These are phyloP conservation scores for Lepidurus couesii DNA, from an alignment of 1,140 invertebrate genomes.

Conservation along the genomic window DNA sequence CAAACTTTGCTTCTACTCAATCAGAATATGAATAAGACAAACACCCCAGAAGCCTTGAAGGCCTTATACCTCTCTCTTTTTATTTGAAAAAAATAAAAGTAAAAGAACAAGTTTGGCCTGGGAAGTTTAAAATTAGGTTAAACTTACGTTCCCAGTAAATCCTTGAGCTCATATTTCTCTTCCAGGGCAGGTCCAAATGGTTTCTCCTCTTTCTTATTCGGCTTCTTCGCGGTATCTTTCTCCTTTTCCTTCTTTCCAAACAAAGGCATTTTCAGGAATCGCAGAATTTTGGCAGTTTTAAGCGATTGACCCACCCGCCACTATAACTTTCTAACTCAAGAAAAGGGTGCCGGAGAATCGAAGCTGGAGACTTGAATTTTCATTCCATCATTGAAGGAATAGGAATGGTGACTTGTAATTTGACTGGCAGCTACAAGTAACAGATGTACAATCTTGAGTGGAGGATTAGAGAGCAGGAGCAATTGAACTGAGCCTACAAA, in stretches of 20 bases:
- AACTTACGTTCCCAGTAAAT: slow-evolving; percentile 79
- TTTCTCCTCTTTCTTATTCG: slow-evolving; percentile 64
- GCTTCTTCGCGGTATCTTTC: slow-evolving; percentile 73
- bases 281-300: slow-evolving; percentile 19
- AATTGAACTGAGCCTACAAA: not conserved
- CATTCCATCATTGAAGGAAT: not conserved
- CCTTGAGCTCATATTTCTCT: slow-evolving; percentile 83
- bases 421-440: too few relatives aligned
- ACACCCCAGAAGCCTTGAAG: slow-evolving; percentile 27
- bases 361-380: not conserved
- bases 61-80: not conserved
- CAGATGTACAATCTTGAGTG: not conserved
- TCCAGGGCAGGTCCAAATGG: slow-evolving; percentile 62
- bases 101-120: too few relatives aligned
- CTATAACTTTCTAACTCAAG: not conserved
- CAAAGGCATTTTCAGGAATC: slow-evolving; percentile 61
- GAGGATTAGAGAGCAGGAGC: not conserved
- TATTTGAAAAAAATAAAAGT: too few relatives aligned
- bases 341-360: not conserved
- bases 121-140: slow-evolving; percentile 17
- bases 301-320: not conserved
- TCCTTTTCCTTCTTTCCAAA: slow-evolving; percentile 62
- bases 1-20: slow-evolving; percentile 24
- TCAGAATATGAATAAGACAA: slow-evolving; percentile 19
- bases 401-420: not conserved